These are phyloP conservation scores for Habrosyne pyritoides DNA, from an alignment of 2,888 invertebrate species.

Conservation along the genomic window DNA sequence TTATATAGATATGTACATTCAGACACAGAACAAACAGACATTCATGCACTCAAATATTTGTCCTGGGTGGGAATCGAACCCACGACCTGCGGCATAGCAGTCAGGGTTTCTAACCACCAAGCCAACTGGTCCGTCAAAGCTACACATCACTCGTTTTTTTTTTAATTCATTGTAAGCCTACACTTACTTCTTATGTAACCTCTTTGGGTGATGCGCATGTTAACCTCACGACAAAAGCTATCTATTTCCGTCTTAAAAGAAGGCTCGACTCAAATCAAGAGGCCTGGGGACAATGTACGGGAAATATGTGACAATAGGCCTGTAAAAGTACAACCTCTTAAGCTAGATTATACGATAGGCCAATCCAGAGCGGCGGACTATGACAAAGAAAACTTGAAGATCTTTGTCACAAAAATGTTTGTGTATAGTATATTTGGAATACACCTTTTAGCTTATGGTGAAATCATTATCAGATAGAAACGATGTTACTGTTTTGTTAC, in stretches of 20 bases:
- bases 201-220: neutral
- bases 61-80: too few relatives aligned
- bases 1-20: too few relatives aligned
- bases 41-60: too few relatives aligned
- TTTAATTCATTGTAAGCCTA: neutral
- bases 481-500: too few relatives aligned
- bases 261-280: conserved; percentile 36
- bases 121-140: too few relatives aligned
- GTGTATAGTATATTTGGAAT: neutral
- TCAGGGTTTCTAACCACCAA: too few relatives aligned
- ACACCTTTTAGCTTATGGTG: neutral
- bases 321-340: conserved; percentile 33
- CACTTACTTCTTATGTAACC: neutral
- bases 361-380: neutral
- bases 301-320: conserved; percentile 39
- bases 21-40: too few relatives aligned
- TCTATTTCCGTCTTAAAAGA: conserved; percentile 33
- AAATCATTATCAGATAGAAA: neutral
- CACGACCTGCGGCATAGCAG: too few relatives aligned
- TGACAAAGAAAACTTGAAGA: neutral
- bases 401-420: neutral
- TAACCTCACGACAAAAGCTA: conserved; percentile 2
- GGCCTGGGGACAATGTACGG: conserved; percentile 35
- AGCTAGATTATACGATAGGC: conserved; percentile 9
- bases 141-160: too few relatives aligned